phyloP scores from a whole-genome alignment of 2,113 vertebrate species.

The Channa argus region DNA sequence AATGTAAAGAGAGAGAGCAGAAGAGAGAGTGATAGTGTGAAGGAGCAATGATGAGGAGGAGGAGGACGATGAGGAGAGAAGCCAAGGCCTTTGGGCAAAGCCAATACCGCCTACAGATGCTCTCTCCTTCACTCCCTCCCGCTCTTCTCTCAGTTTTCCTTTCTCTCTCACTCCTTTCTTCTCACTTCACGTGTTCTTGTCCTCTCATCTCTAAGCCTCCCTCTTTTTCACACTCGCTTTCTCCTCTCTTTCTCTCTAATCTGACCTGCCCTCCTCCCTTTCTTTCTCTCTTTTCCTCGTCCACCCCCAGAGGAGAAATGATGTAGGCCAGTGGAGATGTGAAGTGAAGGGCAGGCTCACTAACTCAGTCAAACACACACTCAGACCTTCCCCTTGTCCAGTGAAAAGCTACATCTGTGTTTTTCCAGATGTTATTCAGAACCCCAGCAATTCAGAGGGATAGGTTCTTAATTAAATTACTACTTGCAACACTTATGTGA shows the following conservation, averaged over 20 bases:
- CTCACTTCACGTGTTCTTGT: conserved; percentile 5
- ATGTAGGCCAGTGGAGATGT: conserved; percentile 56
- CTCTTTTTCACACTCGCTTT: conserved; percentile 7
- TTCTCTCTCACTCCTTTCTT: conserved; percentile 6
- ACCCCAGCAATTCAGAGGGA: background rate
- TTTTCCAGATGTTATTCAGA: background rate
- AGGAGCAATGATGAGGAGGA: conserved; percentile 50
- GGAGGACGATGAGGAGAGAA: conserved; percentile 60
- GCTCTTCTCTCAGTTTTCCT: conserved; percentile 23
- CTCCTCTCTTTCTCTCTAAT: conserved; percentile 38
- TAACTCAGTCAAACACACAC: background rate
- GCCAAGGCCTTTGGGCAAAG: conserved; percentile 75
- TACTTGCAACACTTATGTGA: background rate
- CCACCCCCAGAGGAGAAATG: conserved; percentile 37
- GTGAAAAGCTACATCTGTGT: background rate
- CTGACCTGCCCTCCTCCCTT: conserved; percentile 19
- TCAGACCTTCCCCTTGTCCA: conserved; percentile 38
- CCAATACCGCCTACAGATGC: conserved; percentile 75
- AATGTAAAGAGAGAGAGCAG: conserved; percentile 29
- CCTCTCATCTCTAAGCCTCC: conserved; percentile 19
- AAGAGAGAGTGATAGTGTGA: conserved; percentile 39
- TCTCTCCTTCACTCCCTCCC: conserved; percentile 52
- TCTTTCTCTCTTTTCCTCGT: conserved; percentile 14
- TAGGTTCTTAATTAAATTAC: background rate
- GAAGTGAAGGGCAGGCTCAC: conserved; percentile 48